Evolutionary conservation across 2,113 vertebrate species (phyloP).

Genomic region (Phylloscopus trochilus): DNA sequence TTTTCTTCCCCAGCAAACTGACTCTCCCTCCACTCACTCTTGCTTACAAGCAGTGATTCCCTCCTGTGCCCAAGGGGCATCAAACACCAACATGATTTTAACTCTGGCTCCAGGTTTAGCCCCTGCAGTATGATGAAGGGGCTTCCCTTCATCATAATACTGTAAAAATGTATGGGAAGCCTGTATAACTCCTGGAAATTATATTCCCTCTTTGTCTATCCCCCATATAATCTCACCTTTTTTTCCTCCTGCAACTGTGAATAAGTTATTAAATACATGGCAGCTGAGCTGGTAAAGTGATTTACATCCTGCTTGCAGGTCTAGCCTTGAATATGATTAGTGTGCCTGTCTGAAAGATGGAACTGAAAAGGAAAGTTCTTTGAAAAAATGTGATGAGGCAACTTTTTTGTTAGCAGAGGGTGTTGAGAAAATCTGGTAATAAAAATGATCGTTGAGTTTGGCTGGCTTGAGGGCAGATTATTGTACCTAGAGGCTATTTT

Average conservation of each 20-base stretch:
- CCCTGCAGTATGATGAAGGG: background rate
- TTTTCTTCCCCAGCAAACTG: background rate
- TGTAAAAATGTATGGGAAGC: background rate
- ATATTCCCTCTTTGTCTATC: background rate
- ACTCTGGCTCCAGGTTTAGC: background rate
- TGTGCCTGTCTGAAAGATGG: constrained; percentile 9
- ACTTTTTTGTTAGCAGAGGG: background rate
- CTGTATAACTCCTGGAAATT: background rate
- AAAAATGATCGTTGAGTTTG: background rate
- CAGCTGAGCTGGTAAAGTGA: constrained; percentile 15
- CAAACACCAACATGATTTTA: background rate
- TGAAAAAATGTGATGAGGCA: background rate
- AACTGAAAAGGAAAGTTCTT: background rate
- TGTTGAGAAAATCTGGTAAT: background rate
- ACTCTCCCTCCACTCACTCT: background rate
- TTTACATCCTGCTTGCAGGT: constrained; percentile 31
- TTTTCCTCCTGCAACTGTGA: background rate
- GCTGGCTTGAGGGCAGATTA: background rate
- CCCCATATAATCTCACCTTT: background rate
- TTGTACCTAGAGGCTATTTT: background rate
- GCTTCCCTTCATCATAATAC: background rate
- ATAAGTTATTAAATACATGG: constrained; percentile 19
- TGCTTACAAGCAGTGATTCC: background rate
- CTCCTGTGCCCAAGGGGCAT: background rate
- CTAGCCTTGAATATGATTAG: background rate